Percentiles rank a stretch among this genome's conserved stretches.
These are phyloP conservation scores for Mormyrus lacerda DNA, from an alignment of 2,113 vertebrate genomes.

Conservation along the genomic window DNA sequence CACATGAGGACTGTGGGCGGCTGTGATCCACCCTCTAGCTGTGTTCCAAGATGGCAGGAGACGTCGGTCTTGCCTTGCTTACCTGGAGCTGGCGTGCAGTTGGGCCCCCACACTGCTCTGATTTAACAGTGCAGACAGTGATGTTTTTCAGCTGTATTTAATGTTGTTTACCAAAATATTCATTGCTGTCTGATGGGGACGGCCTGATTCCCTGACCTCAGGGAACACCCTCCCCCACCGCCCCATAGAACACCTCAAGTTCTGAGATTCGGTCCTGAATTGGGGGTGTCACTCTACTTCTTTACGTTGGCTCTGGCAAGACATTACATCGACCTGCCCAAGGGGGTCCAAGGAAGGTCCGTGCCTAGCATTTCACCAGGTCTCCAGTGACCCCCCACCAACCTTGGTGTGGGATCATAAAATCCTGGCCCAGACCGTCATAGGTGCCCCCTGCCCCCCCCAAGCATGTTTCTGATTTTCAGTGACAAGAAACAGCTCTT, in stretches of 20 bases:
- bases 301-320: not conserved
- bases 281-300: constrained; percentile 5
- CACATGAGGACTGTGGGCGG: not conserved
- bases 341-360: not conserved
- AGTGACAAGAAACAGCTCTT: not conserved
- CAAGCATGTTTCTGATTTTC: not conserved
- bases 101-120: constrained; percentile 10
- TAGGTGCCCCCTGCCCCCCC: not conserved
- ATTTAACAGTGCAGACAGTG: constrained; percentile 12
- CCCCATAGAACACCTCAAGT: not conserved
- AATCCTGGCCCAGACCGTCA: not conserved
- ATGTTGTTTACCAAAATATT: not conserved
- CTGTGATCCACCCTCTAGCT: not conserved
- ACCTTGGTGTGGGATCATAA: not conserved
- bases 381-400: not conserved
- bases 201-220: not conserved
- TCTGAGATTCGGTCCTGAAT: constrained; percentile 11
- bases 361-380: not conserved
- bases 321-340: not conserved
- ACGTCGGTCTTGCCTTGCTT: not conserved
- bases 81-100: not conserved
- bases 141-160: constrained; percentile 12
- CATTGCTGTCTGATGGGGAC: not conserved
- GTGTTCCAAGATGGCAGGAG: constrained; percentile 3
- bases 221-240: not conserved